A percentile compares a stretch with the other conserved stretches of the same genome.
phyloP scores from a whole-genome alignment of 2,797 vertebrate species.

The Lutjanus argentimaculatus region DNA sequence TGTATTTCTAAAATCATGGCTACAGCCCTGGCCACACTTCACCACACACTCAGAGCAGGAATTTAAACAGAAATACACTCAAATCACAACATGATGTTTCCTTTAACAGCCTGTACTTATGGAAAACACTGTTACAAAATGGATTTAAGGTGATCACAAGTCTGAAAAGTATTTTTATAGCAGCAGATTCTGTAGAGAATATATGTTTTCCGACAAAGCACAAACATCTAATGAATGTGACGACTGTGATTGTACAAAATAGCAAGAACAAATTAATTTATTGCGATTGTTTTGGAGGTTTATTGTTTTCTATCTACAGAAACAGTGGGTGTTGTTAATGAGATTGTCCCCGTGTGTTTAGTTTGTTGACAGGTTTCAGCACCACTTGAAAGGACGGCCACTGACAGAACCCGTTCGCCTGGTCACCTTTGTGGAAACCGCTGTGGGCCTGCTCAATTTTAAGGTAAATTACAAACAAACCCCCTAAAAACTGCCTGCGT shows the following conservation, averaged over 20 bases:
- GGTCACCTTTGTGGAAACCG: constrained; percentile 99
- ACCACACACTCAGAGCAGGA: constrained; percentile 2
- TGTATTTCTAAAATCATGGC: too few relatives aligned
- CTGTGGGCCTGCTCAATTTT: constrained; percentile 98
- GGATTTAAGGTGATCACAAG: neutral
- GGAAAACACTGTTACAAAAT: constrained; percentile 1
- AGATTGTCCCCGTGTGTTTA: constrained; percentile 84
- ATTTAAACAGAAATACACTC: constrained; percentile 9
- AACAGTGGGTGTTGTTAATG: constrained; percentile 74
- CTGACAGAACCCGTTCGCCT: constrained; percentile 94
- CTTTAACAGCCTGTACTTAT: neutral
- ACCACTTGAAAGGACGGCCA: constrained; percentile 91
- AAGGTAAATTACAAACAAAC: constrained; percentile 91
- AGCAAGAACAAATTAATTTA: constrained; percentile 55
- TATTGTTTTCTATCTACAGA: constrained; percentile 51
- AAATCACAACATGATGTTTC: neutral
- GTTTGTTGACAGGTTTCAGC: constrained; percentile 97
- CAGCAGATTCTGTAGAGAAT: neutral
- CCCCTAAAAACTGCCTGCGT: constrained; percentile 71
- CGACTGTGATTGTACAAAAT: constrained; percentile 17
- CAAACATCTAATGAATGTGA: constrained; percentile 7
- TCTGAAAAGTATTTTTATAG: neutral
- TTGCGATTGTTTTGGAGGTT: constrained; percentile 42
- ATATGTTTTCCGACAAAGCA: constrained; percentile 4
- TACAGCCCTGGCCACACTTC: neutral